Evolutionary conservation across 2,797 vertebrate genomes (phyloP).

Genomic region (Argentina silus): DNA sequence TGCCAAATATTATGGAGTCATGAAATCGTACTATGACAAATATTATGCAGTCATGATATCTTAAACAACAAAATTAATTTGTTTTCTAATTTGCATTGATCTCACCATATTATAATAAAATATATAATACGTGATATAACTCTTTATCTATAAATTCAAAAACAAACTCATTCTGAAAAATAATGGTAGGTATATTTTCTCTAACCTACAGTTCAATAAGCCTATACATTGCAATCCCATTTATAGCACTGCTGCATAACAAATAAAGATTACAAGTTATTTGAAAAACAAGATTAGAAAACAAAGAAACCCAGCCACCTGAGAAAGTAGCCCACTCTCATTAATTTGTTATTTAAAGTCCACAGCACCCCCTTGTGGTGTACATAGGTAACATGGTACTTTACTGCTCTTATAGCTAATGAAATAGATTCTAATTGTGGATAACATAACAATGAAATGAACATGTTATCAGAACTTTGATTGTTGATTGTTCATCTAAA

Average conservation of each 20-base stretch:
- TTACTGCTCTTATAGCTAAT: not conserved
- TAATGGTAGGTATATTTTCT: not conserved
- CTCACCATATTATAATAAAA: too few relatives aligned
- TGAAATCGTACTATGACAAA: not conserved
- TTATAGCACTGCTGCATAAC: not conserved
- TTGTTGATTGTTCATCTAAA: too few relatives aligned
- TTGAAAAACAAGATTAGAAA: not conserved
- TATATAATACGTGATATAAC: too few relatives aligned
- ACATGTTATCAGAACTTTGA: not conserved
- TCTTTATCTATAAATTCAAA: not conserved
- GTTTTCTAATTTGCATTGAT: too few relatives aligned
- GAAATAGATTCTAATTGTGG: not conserved
- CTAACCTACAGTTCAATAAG: not conserved
- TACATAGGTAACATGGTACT: not conserved
- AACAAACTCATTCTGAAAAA: not conserved
- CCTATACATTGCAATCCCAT: not conserved
- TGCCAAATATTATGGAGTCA: not conserved
- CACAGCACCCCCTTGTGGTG: slow-evolving; percentile 76
- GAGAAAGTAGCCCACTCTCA: slow-evolving; percentile 20
- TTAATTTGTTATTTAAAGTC: slow-evolving; percentile 45
- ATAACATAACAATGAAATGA: not conserved
- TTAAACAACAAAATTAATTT: too few relatives aligned
- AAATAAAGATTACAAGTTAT: not conserved
- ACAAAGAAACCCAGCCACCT: slow-evolving; percentile 21
- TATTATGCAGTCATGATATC: too few relatives aligned